Conservation (phyloP, 2,113 vertebrate species). For the Melanerpes formicivorus region DNA sequence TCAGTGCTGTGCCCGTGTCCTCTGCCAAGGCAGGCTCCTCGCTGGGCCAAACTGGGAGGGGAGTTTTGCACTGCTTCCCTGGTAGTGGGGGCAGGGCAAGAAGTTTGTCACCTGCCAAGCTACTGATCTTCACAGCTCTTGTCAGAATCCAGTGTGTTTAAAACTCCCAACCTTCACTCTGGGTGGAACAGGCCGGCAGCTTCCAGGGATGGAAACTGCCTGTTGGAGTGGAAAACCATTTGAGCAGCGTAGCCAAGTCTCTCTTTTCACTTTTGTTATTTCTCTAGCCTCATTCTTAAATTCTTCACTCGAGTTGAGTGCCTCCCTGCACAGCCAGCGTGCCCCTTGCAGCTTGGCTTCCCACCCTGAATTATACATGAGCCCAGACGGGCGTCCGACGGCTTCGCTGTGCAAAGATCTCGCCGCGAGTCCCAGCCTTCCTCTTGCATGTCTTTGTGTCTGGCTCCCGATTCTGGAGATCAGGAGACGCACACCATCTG, state of each 20-base stretch:
- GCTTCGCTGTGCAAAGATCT: background rate
- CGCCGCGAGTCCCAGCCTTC: background rate
- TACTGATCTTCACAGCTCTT: background rate
- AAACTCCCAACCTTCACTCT: background rate
- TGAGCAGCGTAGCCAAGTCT: background rate
- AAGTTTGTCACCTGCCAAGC: background rate
- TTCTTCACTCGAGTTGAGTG: constrained; percentile 7
- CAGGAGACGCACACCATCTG: background rate
- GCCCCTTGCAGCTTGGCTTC: constrained; percentile 27
- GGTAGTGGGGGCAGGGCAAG: background rate
- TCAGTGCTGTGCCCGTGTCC: rapidly evolving
- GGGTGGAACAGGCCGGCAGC: background rate
- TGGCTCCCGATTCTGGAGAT: background rate
- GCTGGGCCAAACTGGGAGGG: background rate
- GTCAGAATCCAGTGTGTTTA: background rate
- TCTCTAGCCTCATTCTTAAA: background rate
- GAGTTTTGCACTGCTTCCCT: background rate
- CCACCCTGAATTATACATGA: constrained; percentile 27
- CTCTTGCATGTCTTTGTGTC: background rate
- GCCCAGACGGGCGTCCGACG: background rate
- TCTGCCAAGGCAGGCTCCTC: rapidly evolving
- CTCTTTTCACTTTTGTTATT: background rate
- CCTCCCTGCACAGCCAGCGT: background rate
- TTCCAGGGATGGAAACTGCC: background rate
- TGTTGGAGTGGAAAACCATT: constrained; percentile 18